Percentiles rank a stretch among this genome's conserved stretches.
These are phyloP conservation scores for Antheraea mylitta DNA, from an alignment of 1,140 invertebrate species.

Conservation along the genomic window DNA sequence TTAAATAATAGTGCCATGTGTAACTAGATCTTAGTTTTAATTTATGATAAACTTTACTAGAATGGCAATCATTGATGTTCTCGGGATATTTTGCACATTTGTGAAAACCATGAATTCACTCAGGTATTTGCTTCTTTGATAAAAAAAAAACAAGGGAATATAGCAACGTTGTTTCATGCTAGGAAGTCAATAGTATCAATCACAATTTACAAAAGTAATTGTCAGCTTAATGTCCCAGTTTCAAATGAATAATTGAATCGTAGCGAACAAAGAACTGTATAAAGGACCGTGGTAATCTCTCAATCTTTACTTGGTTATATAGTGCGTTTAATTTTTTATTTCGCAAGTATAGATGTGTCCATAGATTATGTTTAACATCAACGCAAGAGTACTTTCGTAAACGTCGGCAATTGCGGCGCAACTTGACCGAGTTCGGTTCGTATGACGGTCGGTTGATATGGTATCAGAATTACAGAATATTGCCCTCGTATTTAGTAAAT, in stretches of 20 bases:
- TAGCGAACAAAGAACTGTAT: neutral
- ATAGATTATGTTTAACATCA: slow-evolving; percentile 22
- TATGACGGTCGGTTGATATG: slow-evolving; percentile 35
- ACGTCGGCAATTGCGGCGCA: slow-evolving; percentile 17
- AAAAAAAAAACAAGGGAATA: too few species aligned
- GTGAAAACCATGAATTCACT: neutral
- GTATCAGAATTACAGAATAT: slow-evolving; percentile 10
- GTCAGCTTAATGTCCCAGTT: too few species aligned
- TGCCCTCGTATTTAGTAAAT: slow-evolving; percentile 1
- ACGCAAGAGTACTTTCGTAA: slow-evolving; percentile 28
- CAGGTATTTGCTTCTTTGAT: neutral
- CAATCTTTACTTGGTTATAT: neutral
- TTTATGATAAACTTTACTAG: neutral
- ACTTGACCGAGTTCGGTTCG: slow-evolving; percentile 31
- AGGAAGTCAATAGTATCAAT: too few species aligned
- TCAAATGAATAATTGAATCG: too few species aligned
- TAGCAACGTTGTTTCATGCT: too few species aligned
- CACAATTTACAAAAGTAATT: too few species aligned
- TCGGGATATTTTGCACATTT: neutral
- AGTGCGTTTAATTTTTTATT: slow-evolving; percentile 12
- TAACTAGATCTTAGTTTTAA: neutral
- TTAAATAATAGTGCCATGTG: too few species aligned
- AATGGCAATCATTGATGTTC: neutral
- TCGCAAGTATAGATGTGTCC: slow-evolving; percentile 28
- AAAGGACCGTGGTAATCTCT: neutral